These are phyloP conservation scores for Valencia hispanica DNA, from an alignment of 2,797 vertebrate species.

Conservation along the genomic window DNA sequence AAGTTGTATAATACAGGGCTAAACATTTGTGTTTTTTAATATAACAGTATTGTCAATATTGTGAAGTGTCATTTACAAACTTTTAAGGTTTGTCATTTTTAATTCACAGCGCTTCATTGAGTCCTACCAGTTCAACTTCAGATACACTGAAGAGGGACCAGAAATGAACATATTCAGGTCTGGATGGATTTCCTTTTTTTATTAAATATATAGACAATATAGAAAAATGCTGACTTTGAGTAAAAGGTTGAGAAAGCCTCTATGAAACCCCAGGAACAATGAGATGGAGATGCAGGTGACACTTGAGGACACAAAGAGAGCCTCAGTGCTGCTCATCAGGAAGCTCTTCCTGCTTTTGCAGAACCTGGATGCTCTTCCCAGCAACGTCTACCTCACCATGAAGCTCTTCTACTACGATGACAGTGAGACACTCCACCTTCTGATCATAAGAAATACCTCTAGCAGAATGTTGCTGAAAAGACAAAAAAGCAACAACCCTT, in stretches of 20 bases:
- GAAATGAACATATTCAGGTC: constrained; percentile 80
- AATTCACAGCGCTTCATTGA: constrained; percentile 88
- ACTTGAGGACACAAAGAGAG: constrained; percentile 82
- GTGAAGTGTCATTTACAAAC: neutral
- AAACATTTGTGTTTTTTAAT: neutral
- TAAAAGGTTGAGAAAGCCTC: neutral
- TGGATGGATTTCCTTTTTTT: constrained; percentile 1
- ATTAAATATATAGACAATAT: no score
- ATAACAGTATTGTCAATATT: neutral
- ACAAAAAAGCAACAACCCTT: neutral
- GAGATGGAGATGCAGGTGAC: constrained; percentile 68
- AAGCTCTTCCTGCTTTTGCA: constrained; percentile 93
- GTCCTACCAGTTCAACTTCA: constrained; percentile 97
- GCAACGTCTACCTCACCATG: constrained; percentile 88
- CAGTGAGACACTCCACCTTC: constrained; percentile 67
- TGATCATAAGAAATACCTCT: neutral
- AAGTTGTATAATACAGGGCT: constrained; percentile 50
- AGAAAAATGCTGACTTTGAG: neutral
- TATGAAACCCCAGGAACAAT: constrained; percentile 66
- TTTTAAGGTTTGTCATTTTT: neutral
- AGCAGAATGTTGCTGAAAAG: neutral
- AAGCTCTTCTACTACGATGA: constrained; percentile 94
- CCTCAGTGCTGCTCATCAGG: constrained; percentile 86
- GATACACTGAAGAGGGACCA: constrained; percentile 87
- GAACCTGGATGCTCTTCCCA: constrained; percentile 88